Percentiles rank a stretch among this genome's conserved stretches.
Evolutionary conservation across 2,113 vertebrate species (phyloP).

Genomic region (Leptocoma aspasia): DNA sequence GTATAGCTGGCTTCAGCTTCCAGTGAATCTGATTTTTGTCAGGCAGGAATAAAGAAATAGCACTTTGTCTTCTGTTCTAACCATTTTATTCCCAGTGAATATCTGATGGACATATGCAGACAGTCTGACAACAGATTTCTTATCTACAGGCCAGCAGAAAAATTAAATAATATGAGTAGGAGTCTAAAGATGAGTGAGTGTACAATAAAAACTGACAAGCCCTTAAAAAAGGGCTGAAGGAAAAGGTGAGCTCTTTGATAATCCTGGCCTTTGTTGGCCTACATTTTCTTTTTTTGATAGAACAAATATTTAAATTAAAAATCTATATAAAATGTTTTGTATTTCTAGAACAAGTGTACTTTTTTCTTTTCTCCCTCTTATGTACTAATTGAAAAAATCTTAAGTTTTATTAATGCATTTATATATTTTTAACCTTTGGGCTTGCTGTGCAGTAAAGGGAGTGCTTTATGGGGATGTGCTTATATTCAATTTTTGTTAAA

Average conservation of each 20-base stretch:
- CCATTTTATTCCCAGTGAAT: constrained; percentile 29
- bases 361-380: not conserved
- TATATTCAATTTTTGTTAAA: not conserved
- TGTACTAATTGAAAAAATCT: not conserved
- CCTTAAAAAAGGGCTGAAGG: not conserved
- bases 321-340: not conserved
- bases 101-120: constrained; percentile 40
- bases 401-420: not conserved
- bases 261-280: not conserved
- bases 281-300: not conserved
- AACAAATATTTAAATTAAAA: not conserved
- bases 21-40: constrained; percentile 27
- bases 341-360: not conserved
- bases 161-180: constrained; percentile 57
- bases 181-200: not conserved
- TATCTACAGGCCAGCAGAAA: constrained; percentile 52
- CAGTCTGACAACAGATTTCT: constrained; percentile 51
- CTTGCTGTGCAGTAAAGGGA: not conserved
- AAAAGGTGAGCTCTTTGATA: not conserved
- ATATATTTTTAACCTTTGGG: not conserved
- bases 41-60: not conserved
- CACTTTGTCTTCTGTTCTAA: constrained; percentile 19
- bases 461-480: not conserved
- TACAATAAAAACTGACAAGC: not conserved
- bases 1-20: not conserved